These are phyloP conservation scores for Pampus argenteus DNA, from an alignment of 2,797 vertebrate genomes.

Conservation along the genomic window DNA sequence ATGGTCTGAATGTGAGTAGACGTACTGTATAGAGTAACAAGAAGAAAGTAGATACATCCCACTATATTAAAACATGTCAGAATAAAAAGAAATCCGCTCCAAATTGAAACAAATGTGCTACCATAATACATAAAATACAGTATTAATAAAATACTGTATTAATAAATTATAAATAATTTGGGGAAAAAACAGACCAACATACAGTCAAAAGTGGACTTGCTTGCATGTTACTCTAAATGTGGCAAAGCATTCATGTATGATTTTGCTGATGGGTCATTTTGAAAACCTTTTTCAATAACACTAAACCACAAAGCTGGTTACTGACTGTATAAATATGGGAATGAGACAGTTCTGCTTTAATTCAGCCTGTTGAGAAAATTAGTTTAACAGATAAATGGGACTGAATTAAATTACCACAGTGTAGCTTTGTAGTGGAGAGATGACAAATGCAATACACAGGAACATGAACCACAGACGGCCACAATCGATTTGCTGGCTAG, in stretches of 20 bases:
- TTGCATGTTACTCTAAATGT: neutral
- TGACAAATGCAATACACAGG: slow-evolving; percentile 10
- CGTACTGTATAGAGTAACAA: neutral
- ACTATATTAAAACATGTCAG: neutral
- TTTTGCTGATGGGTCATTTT: neutral
- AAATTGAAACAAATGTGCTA: slow-evolving; percentile 8
- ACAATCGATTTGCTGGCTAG: neutral
- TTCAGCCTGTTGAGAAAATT: neutral
- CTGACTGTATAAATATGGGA: neutral
- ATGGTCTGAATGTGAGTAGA: neutral
- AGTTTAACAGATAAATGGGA: slow-evolving; percentile 19
- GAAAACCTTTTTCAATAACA: slow-evolving; percentile 3
- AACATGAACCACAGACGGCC: slow-evolving; percentile 1
- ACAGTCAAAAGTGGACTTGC: neutral
- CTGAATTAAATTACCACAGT: slow-evolving; percentile 1
- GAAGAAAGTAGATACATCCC: slow-evolving; percentile 3
- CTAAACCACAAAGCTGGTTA: slow-evolving; percentile 9
- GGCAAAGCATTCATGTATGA: slow-evolving; percentile 1
- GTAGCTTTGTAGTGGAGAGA: neutral
- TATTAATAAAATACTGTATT: neutral
- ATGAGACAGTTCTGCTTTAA: neutral
- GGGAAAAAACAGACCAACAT: neutral
- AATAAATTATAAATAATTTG: neutral
- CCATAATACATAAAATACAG: slow-evolving; percentile 5
- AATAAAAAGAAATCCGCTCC: neutral